A percentile compares a stretch with the other conserved stretches of the same genome.
These are phyloP conservation scores for Panagrolaimus sp. DNA, from an alignment of 1,140 invertebrate genomes.

Conservation along the genomic window DNA sequence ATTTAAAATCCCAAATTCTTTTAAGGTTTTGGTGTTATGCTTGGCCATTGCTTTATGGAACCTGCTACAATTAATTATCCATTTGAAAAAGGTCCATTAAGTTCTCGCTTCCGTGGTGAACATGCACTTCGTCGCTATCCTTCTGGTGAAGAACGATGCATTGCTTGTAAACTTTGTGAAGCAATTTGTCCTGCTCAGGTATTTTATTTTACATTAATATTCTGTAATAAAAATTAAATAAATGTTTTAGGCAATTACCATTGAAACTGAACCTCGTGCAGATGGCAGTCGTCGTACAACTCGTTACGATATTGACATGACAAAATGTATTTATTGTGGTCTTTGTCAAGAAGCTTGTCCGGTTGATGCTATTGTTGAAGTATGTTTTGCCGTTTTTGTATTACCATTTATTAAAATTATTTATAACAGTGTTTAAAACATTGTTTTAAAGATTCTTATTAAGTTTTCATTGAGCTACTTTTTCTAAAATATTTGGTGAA, in stretches of 20 bases:
- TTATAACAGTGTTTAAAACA: too few species aligned
- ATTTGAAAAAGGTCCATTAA: constrained; percentile 93
- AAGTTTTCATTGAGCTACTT: too few species aligned
- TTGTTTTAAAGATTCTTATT: too few species aligned
- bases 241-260: constrained; percentile 81
- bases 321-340: constrained; percentile 75
- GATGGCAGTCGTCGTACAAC: constrained; percentile 93
- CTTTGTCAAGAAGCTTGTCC: constrained; percentile 64
- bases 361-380: constrained; percentile 67
- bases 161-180: constrained; percentile 97
- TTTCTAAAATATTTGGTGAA: too few species aligned
- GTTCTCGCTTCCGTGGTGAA: constrained; percentile 90
- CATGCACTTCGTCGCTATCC: constrained; percentile 91
- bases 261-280: constrained; percentile 89
- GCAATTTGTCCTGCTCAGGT: constrained; percentile 82
- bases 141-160: constrained; percentile 93
- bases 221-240: too few species aligned
- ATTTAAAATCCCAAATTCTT: too few species aligned
- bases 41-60: constrained; percentile 83
- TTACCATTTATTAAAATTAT: background rate
- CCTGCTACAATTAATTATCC: constrained; percentile 98
- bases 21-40: constrained; percentile 43
- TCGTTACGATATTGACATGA: constrained; percentile 99
- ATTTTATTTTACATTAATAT: constrained; percentile 17
- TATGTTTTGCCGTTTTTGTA: constrained; percentile 11